These are phyloP conservation scores for Andrena flavipes DNA, from an alignment of 2,888 invertebrate genomes.

Conservation along the genomic window DNA sequence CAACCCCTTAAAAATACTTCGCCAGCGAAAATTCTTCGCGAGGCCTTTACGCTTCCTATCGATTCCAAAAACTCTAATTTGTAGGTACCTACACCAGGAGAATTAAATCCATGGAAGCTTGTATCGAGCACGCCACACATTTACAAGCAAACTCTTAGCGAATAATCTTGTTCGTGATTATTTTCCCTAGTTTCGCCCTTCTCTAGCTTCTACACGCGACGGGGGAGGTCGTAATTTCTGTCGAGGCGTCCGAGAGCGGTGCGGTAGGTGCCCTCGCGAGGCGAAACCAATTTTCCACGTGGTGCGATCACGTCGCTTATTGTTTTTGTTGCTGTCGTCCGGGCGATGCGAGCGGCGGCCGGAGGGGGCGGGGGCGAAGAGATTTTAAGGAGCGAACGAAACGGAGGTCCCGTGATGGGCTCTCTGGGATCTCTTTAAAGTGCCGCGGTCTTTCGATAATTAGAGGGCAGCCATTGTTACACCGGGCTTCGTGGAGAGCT, in stretches of 20 bases:
- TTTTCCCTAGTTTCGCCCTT: background rate
- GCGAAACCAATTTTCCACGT: slow-evolving; percentile 78
- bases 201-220: background rate
- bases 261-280: slow-evolving; percentile 65
- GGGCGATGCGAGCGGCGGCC: slow-evolving; percentile 47
- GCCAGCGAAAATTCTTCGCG: no score
- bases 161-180: background rate
- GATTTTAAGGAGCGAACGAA: slow-evolving; percentile 77
- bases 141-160: background rate
- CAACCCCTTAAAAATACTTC: background rate
- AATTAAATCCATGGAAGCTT: background rate
- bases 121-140: background rate
- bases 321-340: slow-evolving; percentile 69
- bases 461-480: slow-evolving; percentile 84
- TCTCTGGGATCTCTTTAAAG: slow-evolving; percentile 81
- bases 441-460: slow-evolving; percentile 84
- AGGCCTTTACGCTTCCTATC: no score
- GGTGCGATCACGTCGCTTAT: slow-evolving; percentile 63
- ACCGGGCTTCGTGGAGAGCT: slow-evolving; percentile 66
- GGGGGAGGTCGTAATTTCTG: slow-evolving; percentile 1
- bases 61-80: no score
- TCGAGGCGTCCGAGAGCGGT: background rate
- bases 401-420: slow-evolving; percentile 78
- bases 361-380: slow-evolving; percentile 63
- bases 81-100: background rate